Base-by-base conservation (phyloP, 2,113 vertebrate species). In the Manacus vitellinus region DNA sequence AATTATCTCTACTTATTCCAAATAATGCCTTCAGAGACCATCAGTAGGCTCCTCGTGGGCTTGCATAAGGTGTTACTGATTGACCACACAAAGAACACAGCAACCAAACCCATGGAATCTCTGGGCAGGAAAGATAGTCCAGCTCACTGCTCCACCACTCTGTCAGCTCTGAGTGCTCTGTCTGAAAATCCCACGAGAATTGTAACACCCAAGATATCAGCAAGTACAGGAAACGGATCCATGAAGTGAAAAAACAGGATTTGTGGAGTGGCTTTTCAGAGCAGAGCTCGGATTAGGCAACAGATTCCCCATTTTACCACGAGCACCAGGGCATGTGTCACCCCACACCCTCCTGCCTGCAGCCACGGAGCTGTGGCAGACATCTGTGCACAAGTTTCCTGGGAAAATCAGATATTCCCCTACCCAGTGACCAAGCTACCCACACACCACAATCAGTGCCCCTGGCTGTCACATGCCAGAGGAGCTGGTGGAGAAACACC, bases 1-100 rank as follows among this genome's bases (percentile, higher is more conserved):
- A 88, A 86, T 89, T 94, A 92, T 80, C 74, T 78, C 76, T 79
- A 37, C 33, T 85, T 89, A 87, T 86, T 86, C 85, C 56, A 75
- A 89, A 94, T 85, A 92, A 81, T 72, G 80, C 65, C 90, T 90
- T 90, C 73, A 81, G 95, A 93, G 73, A 92, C 47, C 68, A 91
- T 67, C 47, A 81, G 56, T 1, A 86, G 47, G n/a, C 52, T 93
- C 85, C 49, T n/a, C 15, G 37, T 22, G 73, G 83, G 41, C 65
- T 96, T 30, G 8, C 61, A 62, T 23, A 54, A 79, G 91, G 83
- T 94, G 82, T 68, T 95, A 52, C 83, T 92, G 88, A 62, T 55
- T 94, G 88, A 88, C 79, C 88, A 91, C 4, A 61, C 61, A 78
- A 49, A 77, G 68, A 51, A 58, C 39, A 85, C 3, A 56, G 39